These are phyloP conservation scores for Sarcophaga bullata DNA, from an alignment of 1,140 invertebrate species.

Conservation along the genomic window DNA sequence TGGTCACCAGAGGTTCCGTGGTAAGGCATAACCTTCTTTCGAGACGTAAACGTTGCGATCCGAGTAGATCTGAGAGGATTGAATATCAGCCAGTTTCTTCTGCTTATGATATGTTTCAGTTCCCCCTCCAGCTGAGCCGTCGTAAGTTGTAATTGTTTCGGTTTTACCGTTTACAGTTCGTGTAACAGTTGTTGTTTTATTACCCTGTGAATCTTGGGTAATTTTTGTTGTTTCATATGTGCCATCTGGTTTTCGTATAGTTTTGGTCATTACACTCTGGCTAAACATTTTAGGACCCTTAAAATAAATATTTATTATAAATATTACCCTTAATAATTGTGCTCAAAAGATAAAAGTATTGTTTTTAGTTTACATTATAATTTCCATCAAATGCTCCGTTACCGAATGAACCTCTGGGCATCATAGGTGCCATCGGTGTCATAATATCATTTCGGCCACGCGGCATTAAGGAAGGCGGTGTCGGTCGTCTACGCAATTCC, in stretches of 20 bases:
- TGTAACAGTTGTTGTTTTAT: slow-evolving; percentile 62
- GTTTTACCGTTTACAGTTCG: slow-evolving; percentile 55
- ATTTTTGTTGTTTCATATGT: slow-evolving; percentile 62
- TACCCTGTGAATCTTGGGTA: slow-evolving; percentile 58
- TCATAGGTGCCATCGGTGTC: slow-evolving; percentile 60
- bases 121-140: slow-evolving; percentile 42
- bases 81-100: background rate
- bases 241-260: slow-evolving; percentile 62
- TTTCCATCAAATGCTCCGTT: slow-evolving; percentile 62
- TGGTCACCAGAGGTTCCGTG: slow-evolving; percentile 66
- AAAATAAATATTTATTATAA: background rate
- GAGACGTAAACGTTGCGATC: slow-evolving; percentile 63
- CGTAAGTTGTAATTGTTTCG: slow-evolving; percentile 55
- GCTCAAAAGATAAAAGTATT: too few relatives aligned
- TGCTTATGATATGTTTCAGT: background rate
- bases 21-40: slow-evolving; percentile 65
- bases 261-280: slow-evolving; percentile 64
- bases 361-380: slow-evolving; percentile 51
- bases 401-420: slow-evolving; percentile 52
- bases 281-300: slow-evolving; percentile 64
- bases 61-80: slow-evolving; percentile 28
- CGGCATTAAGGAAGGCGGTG: slow-evolving; percentile 47
- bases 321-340: too few relatives aligned
- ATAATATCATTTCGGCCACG: slow-evolving; percentile 53
- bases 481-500: slow-evolving; percentile 17